Base-by-base conservation (phyloP, 2,113 vertebrate genomes). In the Cyanistes caeruleus region DNA sequence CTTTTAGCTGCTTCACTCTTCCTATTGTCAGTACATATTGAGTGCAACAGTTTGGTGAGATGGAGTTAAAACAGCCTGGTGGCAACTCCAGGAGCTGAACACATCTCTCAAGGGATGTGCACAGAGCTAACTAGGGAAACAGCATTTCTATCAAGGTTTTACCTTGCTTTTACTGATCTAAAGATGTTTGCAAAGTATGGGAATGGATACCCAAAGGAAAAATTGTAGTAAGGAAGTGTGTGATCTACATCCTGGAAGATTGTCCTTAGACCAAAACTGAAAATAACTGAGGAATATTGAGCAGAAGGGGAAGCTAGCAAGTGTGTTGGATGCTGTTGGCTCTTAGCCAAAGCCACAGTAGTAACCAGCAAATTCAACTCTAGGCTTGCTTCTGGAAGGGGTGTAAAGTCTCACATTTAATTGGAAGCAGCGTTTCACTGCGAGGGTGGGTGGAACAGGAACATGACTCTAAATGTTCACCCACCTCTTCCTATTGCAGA, bases 381-480 rank as follows among this genome's bases (percentile, higher is more conserved):
- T 24, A 28, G 51, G 15, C 16, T 63, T 70, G 43, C 39, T 81
- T 78, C 35, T 52, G 62, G 52, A 52, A 68, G 18, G 22, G 24
- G 1, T 56, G 10, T 24, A 25, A 95, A 30, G 5, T 27, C 15
- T 78, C 39, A 56, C 7, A 5, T 48, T 63, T 63, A 46, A 49
- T 23, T 70, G 43, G 24, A 64, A 81, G 24, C 17, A 44, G 33
- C 0, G 0, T 74, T 51, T 81, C 63, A 51, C 0, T 30, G 69
- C 41, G n/a, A 62, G 44, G 9, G 15, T 76, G 44, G 4, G 53
- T 65, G 30, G 33, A 60, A 64, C 27, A 74, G 33, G 49, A 52
- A 48, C 6, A 2, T 49, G 23, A 17, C 31, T 65, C 27, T 67
- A 22, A 46, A 28, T 33, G 6, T 19, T 83, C 86, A 49, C 22